phyloP scores from a whole-genome alignment of 2,797 vertebrate species.

The Telmatherina bonti region DNA sequence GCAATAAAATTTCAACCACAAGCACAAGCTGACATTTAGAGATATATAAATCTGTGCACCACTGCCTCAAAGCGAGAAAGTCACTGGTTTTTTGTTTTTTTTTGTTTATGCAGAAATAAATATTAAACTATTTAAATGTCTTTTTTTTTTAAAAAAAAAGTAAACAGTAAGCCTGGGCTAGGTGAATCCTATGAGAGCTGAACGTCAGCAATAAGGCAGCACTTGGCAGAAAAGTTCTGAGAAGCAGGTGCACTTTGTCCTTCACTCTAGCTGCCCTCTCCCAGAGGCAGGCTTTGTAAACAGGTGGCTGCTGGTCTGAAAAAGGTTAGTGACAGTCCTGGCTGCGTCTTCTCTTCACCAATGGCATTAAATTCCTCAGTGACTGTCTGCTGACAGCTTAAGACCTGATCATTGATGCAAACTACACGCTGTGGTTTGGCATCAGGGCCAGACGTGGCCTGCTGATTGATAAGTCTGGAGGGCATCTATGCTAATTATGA shows the following conservation, averaged over 20 bases:
- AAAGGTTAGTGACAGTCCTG: constrained; percentile 38
- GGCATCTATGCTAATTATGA: constrained; percentile 78
- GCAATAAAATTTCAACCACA: too few relatives aligned
- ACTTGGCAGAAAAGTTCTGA: constrained; percentile 36
- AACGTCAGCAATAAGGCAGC: constrained; percentile 30
- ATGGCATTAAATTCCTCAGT: constrained; percentile 7
- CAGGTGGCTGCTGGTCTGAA: constrained; percentile 45
- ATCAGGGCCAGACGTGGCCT: constrained; percentile 55
- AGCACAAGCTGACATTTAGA: too few relatives aligned
- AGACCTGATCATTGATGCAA: constrained; percentile 46
- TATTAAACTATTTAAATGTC: too few relatives aligned
- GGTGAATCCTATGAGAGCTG: constrained; percentile 5
- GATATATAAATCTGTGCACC: too few relatives aligned
- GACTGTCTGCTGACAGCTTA: constrained; percentile 39
- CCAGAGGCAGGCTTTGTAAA: constrained; percentile 22
- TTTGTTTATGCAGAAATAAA: too few relatives aligned
- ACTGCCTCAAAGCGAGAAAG: too few relatives aligned
- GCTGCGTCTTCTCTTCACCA: constrained; percentile 29
- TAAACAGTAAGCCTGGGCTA: background rate
- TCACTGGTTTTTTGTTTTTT: too few relatives aligned
- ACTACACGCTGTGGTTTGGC: constrained; percentile 7
- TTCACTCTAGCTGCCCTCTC: constrained; percentile 24
- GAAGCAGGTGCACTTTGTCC: constrained; percentile 34
- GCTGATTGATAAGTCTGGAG: constrained; percentile 71
- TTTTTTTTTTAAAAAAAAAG: constrained; percentile 26